Base-by-base conservation (phyloP, 2,888 invertebrate genomes). In the Leptinotarsa tumamoca region DNA sequence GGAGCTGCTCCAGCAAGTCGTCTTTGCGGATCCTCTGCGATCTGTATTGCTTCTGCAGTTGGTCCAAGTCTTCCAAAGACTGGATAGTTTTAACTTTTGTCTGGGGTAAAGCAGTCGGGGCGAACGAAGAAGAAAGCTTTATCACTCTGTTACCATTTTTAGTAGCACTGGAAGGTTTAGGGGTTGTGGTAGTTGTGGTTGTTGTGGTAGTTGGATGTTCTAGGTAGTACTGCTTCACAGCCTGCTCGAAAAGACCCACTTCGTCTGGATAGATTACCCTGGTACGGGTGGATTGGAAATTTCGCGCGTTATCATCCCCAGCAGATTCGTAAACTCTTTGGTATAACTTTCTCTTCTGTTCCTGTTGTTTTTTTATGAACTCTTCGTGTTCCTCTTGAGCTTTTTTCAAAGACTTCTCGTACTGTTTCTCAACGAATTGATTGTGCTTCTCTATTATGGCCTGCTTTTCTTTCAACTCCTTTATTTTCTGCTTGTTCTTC, bases 371-470 rank as follows among this genome's bases (percentile, higher is more conserved):
- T 80, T 91, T 91, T 0, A 94, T 82, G 83, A 94, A 94, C 75
- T 93, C 93, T 80, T 93, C 92, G 80, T 95, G 95, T 49, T 94
- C 90, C 82, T 92, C 91, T 79, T 94, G 91, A 0, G 94, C 92
- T 84, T 95, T 95, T 83, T 94, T 93, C 83, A 95, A 92, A 63
- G 94, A 93, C 81, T 94, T 94, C 81, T 95, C 92, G 82, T 95
- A 95, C 83, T 95, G 95, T 83, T 94, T 94, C 82, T 95, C 94
- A 4, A 94, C 91, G 81, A 95, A 93, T 80, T 95, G 92, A 82
- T 95, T 94, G 80, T 94, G 94, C 83, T 94, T 94, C 81, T 94
- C 93, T 76, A 94, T 94, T 4, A 94, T 90, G 79, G 93, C 91
- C 82, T 94, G 93, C 80, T 94, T 91, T 80, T 95, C 94, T 81